A percentile compares a stretch with the other conserved stretches of the same genome.
These are phyloP conservation scores for Xiphias gladius DNA, from an alignment of 2,113 vertebrate genomes.

Conservation along the genomic window DNA sequence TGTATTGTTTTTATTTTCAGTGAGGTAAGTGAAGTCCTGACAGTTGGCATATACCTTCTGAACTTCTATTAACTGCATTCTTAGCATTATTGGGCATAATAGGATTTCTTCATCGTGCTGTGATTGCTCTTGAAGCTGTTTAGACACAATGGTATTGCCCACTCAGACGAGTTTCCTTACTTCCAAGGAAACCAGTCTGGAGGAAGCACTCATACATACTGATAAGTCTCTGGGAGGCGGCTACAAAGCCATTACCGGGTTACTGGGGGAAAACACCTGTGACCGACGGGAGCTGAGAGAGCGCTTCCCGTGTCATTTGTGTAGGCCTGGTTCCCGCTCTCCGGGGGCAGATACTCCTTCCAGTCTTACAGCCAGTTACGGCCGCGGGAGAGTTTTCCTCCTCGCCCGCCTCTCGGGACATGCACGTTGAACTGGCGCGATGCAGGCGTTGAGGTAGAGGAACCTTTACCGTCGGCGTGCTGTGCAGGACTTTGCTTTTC, in stretches of 20 bases:
- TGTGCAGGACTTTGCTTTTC: too few relatives aligned
- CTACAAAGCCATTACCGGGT: conserved; percentile 19
- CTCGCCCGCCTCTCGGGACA: not conserved
- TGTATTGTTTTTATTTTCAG: not conserved
- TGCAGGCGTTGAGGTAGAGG: too few relatives aligned
- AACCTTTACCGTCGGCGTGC: not conserved
- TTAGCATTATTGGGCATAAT: not conserved
- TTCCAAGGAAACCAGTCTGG: not conserved
- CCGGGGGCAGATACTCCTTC: conserved; percentile 6
- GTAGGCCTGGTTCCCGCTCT: not conserved
- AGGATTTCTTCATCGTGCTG: not conserved
- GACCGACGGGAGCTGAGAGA: not conserved
- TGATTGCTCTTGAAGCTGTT: not conserved
- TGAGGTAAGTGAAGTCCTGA: not conserved
- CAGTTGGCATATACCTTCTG: not conserved
- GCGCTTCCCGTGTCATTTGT: conserved; percentile 6
- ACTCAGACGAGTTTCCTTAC: not conserved
- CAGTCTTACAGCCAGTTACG: not conserved
- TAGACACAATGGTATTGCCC: too few relatives aligned
- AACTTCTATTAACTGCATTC: not conserved
- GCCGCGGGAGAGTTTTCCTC: too few relatives aligned
- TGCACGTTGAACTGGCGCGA: too few relatives aligned
- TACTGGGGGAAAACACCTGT: conserved; percentile 17
- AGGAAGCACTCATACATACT: not conserved
- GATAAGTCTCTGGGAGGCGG: too few relatives aligned